Evolutionary conservation across 2,113 vertebrate genomes (phyloP).

Genomic region (Labeo rohita): DNA sequence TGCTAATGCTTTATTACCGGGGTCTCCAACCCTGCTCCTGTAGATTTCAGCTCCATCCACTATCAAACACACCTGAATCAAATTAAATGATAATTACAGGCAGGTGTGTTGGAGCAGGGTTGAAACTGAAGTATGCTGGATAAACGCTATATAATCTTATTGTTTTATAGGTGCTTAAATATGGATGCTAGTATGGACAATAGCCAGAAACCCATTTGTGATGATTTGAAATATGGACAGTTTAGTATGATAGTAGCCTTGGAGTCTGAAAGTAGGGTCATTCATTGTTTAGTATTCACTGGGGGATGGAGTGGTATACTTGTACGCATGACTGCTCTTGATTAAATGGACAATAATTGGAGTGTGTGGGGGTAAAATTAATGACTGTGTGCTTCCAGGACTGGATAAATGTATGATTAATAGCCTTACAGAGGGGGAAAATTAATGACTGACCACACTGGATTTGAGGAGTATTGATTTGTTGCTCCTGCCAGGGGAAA

Average conservation of each 20-base stretch:
- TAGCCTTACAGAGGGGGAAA: conserved; percentile 20
- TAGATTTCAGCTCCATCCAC: neutral
- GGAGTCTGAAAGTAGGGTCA: conserved; percentile 2
- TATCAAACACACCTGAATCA: neutral
- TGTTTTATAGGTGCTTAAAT: neutral
- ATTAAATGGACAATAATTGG: conserved; percentile 41
- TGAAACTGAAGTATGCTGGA: neutral
- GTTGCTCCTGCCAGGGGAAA: conserved; percentile 52
- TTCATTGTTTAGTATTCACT: conserved; percentile 11
- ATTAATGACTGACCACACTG: conserved; percentile 48
- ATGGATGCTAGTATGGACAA: neutral
- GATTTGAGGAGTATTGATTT: conserved; percentile 57
- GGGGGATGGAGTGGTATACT: conserved; percentile 4
- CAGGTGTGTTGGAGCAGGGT: neutral
- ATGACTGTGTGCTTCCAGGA: conserved; percentile 35
- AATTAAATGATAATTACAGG: neutral
- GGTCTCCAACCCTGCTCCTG: neutral
- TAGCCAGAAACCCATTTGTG: neutral
- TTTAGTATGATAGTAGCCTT: neutral
- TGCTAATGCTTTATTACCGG: neutral
- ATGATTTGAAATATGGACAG: conserved; percentile 4
- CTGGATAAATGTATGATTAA: conserved; percentile 40
- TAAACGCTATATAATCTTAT: neutral
- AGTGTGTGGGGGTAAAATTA: conserved; percentile 6
- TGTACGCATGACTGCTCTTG: neutral